Base-by-base conservation (phyloP, 2,113 vertebrate species). In the Rhipidura dahli region DNA sequence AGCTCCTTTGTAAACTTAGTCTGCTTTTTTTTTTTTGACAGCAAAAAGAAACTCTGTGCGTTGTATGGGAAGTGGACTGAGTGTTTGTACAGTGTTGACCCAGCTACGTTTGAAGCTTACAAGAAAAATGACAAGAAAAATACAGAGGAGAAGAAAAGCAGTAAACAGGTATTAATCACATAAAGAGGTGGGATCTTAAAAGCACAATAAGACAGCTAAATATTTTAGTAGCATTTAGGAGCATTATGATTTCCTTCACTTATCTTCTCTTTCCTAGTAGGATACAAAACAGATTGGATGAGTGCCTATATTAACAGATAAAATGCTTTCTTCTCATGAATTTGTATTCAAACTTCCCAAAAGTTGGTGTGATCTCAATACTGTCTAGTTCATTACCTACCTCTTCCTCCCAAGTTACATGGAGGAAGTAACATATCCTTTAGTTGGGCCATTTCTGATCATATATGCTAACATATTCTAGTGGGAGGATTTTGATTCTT, bases 31-130 rank as follows among this genome's bases (percentile, higher is more conserved):
- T 95, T 66, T 79, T 80, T 91, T 81, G 47, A 37, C 98, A 99
- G 99, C 97, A 99, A 99, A 97, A 99, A 98, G 98, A 99, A 99
- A 90, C 97, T 99, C 13, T 99, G 98, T 93, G 98, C 99, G 0
- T 98, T 99, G 37, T 99, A 99, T 30, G 99, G 99, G 73, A 99
- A 99, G 94, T 99, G 99, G 99, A 99, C 99, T 0, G 99, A 99
- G 91, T 99, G 99, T 89, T 96, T 99, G 37, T 99, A 99, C 96
- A 98, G 98, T 8, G 98, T 99, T 26, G 99, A 99, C 93, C 96
- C 98, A 5, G 97, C 97, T 40, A 94, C 97, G 3, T 99, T 99
- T 1, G 99, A 99, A 5, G 97, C 98, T 87, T 98, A 99, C 98
- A 99, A 99, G 96, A 99, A 99, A 94, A 98, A 98, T 2, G 99